Evolutionary conservation across 2,888 invertebrate species (phyloP), one percentile per base, ranked within the genome.

Genomic region (Rotaria macrura): DNA sequence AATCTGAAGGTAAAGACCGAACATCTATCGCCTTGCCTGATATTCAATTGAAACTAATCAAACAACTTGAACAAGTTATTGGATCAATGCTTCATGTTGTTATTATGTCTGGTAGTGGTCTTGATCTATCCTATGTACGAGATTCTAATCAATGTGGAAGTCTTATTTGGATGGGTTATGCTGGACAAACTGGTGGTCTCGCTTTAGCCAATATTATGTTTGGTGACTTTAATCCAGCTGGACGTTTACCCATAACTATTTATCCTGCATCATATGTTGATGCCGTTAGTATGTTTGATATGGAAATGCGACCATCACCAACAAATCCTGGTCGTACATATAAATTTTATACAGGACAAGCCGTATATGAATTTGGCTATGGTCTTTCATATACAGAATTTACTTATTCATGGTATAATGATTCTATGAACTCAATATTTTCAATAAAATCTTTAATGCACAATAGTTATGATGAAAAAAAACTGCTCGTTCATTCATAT

Each of bases 91-190:
- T 79, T 79, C 79, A 79, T 43, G 43, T 79, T 79, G 79, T 79
- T 43, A 79, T 79, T 43, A 79, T 79, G 79, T 79, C 79, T 25
- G 79, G 79, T 25, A 79, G 79, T 43, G 9, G 79, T 43, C 79
- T 79, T 43, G 79, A 79, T n/a, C 25, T 79, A 43, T n/a, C 79
- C 0, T 79, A 79, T 79, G 43, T 79, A 79, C 43, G 79, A n/a
- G 79, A 79, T 79, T 79, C 79, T 1, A n/a, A 25, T 43, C 23
- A 79, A 79, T 79, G 12, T 25, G 79, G 20, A 43, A 79, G 79
- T 43, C 79, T 79, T 79, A 79, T 79, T n/a, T 79, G 79, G 79
- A 79, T 79, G 79, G 79, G 79, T 43, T 79, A 79, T 43, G 43
- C 43, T 43, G 79, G 79, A 43, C 79, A 79, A 79, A 25, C 79